Percentiles rank a stretch among this genome's conserved stretches.
Evolutionary conservation across 2,797 vertebrate genomes (phyloP).

Genomic region (Xenops minutus): DNA sequence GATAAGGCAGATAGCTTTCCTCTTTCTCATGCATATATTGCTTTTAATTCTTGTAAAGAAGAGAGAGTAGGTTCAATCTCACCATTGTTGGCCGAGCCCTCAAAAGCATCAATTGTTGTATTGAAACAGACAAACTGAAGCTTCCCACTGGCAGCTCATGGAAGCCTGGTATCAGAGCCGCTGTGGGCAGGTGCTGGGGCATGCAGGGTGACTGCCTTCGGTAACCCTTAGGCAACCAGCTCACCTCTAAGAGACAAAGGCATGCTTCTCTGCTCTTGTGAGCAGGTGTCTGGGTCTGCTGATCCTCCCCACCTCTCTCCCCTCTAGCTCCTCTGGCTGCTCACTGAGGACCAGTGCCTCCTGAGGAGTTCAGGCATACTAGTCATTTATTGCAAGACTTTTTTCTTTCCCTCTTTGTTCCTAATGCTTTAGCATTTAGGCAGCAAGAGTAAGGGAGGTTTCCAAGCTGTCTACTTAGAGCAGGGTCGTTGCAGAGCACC

Average conservation of each 20-base stretch:
- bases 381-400: constrained; percentile 42
- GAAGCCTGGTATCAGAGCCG: not conserved
- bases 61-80: not conserved
- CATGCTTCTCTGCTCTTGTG: not conserved
- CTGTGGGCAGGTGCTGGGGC: not conserved
- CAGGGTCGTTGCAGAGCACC: not conserved
- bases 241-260: not conserved
- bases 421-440: not conserved
- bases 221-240: constrained; percentile 6
- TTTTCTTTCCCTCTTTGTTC: constrained; percentile 42
- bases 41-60: not conserved
- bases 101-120: accelerated
- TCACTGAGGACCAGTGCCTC: not conserved
- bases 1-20: not conserved
- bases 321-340: not conserved
- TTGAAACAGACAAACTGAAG: not conserved
- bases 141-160: not conserved
- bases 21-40: not conserved
- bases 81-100: not conserved
- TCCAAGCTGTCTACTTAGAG: constrained; percentile 45
- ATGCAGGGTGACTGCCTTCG: not conserved
- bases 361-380: constrained; percentile 44
- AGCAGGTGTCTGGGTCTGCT: accelerated
- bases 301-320: not conserved
- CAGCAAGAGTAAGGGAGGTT: constrained; percentile 34